A percentile compares a stretch with the other conserved stretches of the same genome.
Evolutionary conservation across 2,888 invertebrate species (phyloP).

Genomic region (Athalia rosae): DNA sequence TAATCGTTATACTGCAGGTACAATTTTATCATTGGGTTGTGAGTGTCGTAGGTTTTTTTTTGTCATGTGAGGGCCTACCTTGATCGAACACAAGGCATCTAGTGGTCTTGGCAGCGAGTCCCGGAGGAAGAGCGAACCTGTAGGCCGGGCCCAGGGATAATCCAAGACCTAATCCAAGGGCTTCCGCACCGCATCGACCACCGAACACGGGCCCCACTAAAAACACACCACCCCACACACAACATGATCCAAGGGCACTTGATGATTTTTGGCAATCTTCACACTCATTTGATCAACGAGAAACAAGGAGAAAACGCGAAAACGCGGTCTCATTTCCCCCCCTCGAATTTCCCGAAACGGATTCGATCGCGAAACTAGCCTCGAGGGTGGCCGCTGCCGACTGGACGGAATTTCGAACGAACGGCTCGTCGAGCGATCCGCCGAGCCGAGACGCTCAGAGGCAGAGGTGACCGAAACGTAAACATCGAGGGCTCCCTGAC

Average conservation of each 20-base stretch:
- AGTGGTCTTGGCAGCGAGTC: conserved; percentile 73
- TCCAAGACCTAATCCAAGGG: conserved; percentile 73
- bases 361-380: neutral
- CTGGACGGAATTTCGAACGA: neutral
- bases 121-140: conserved; percentile 74
- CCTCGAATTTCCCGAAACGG: too few species aligned
- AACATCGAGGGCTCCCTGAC: neutral
- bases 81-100: conserved; percentile 74
- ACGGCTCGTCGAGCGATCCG: neutral
- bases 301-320: neutral
- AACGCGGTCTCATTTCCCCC: too few species aligned
- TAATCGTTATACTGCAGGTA: neutral
- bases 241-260: conserved; percentile 24
- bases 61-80: conserved; percentile 68
- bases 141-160: conserved; percentile 73
- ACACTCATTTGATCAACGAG: neutral
- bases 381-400: neutral
- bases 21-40: conserved; percentile 5
- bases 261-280: neutral
- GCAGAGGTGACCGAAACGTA: conserved; percentile 2
- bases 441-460: neutral
- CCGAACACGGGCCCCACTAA: conserved; percentile 74
- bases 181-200: conserved; percentile 74
- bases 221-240: conserved; percentile 62
- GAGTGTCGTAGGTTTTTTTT: neutral